Evolutionary conservation across 2,113 vertebrate genomes (phyloP).

Genomic region (Thomomys bottae): DNA sequence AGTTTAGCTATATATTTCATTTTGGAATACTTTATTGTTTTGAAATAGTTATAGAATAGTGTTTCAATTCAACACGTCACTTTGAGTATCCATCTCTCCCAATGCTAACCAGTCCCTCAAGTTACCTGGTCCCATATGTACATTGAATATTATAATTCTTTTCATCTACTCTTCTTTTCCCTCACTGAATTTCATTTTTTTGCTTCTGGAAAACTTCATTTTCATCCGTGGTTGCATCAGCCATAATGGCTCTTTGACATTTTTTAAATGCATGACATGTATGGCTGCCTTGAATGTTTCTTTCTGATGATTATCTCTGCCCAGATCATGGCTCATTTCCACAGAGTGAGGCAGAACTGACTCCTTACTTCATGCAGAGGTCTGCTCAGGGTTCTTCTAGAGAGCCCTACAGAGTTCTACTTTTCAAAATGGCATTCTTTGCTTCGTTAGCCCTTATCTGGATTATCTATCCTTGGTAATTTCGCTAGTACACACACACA

Average conservation of each 20-base stretch:
- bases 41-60: too few species aligned
- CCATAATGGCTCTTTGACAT: neutral
- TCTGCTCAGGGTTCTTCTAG: neutral
- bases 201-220: neutral
- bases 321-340: neutral
- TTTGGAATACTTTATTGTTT: neutral
- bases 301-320: neutral
- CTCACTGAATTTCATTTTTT: too few species aligned
- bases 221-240: neutral
- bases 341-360: neutral
- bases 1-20: neutral
- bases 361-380: neutral
- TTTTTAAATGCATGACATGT: neutral
- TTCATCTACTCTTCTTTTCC: too few species aligned
- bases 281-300: neutral
- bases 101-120: too few species aligned
- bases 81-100: too few species aligned
- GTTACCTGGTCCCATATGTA: too few species aligned
- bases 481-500: neutral
- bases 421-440: neutral
- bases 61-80: too few species aligned
- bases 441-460: neutral
- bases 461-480: neutral
- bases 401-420: neutral
- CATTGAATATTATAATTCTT: too few species aligned